Conservation (phyloP, 2,113 vertebrate genomes). For the Psittacula cyanocephala region DNA sequence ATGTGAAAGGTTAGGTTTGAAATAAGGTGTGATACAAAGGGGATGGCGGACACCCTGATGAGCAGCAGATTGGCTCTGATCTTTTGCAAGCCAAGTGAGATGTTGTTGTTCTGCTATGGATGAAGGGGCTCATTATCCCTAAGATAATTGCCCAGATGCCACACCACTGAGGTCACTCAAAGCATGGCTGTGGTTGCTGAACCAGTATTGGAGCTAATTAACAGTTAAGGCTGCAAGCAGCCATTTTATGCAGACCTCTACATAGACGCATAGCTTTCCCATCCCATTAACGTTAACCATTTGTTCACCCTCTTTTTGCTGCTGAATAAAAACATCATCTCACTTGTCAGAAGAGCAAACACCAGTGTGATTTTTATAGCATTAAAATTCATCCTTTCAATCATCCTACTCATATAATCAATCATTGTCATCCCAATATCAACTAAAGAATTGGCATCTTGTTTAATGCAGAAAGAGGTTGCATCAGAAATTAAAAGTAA, state of each 20-base stretch:
- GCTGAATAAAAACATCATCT: background rate
- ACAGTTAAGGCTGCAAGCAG: conserved; percentile 42
- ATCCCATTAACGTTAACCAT: background rate
- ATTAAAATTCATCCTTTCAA: background rate
- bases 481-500: background rate
- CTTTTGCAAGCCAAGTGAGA: conserved; percentile 63
- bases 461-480: background rate
- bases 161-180: conserved; percentile 64
- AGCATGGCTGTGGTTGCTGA: conserved; percentile 55
- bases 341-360: background rate
- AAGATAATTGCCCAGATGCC: conserved; percentile 77
- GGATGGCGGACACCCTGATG: conserved; percentile 46
- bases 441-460: background rate
- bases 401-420: background rate
- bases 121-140: conserved; percentile 75
- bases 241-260: conserved; percentile 19
- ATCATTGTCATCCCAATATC: background rate
- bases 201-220: conserved; percentile 63
- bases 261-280: background rate
- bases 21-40: conserved; percentile 63
- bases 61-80: conserved; percentile 71
- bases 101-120: conserved; percentile 65
- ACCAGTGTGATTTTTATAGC: background rate
- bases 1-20: conserved; percentile 73
- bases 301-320: background rate